Conservation (phyloP, 2,888 invertebrate species). For the Acleris laterana region DNA sequence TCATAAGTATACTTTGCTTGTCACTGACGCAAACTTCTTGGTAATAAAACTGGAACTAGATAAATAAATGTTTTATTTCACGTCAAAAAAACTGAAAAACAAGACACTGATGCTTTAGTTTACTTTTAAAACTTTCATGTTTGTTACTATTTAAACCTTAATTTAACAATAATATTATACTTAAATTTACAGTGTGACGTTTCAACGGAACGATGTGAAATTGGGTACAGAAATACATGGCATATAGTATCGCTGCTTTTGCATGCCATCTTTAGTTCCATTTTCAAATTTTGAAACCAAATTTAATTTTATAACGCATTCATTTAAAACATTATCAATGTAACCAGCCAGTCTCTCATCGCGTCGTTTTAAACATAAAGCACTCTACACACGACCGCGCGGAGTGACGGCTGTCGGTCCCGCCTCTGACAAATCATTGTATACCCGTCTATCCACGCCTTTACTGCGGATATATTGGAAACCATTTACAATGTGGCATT, state of each 20-base stretch:
- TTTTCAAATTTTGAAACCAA: neutral
- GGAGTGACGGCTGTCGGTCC: slow-evolving; percentile 42
- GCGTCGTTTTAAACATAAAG: slow-evolving; percentile 42
- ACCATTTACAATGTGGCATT: slow-evolving; percentile 26
- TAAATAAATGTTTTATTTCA: slow-evolving; percentile 10
- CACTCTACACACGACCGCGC: slow-evolving; percentile 39
- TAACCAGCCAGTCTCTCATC: slow-evolving; percentile 38
- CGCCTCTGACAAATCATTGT: slow-evolving; percentile 32
- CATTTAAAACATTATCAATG: slow-evolving; percentile 30
- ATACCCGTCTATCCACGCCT: slow-evolving; percentile 33
- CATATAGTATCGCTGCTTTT: neutral
- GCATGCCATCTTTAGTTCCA: neutral
- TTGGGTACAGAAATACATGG: too few species aligned
- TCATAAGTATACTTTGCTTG: slow-evolving; percentile 17
- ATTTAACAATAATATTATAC: too few species aligned
- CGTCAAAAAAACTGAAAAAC: slow-evolving; percentile 1
- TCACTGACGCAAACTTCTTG: slow-evolving; percentile 11
- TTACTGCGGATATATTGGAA: slow-evolving; percentile 29
- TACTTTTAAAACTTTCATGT: too few species aligned
- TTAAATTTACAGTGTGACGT: too few species aligned
- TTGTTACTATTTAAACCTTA: too few species aligned
- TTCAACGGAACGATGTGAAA: too few species aligned
- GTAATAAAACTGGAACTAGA: neutral
- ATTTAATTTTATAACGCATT: slow-evolving; percentile 1
- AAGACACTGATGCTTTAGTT: too few species aligned